phyloP scores from a whole-genome alignment of 2,113 vertebrate genomes.

The Phyllopteryx taeniolatus region DNA sequence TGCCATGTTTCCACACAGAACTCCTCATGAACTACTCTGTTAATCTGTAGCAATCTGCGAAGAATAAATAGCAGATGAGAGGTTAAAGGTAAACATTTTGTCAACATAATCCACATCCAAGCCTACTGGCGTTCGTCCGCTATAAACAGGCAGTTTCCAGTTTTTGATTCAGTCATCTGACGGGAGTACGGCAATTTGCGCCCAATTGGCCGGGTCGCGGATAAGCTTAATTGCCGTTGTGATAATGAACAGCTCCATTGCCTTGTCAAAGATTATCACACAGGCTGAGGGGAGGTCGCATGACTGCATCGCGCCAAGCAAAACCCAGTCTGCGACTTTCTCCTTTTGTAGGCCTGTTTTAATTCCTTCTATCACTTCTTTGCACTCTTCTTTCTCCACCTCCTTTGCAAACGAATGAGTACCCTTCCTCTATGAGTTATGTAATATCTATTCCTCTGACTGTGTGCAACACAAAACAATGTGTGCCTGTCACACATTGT shows the following conservation, averaged over 20 bases:
- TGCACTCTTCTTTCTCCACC: slow-evolving; percentile 22
- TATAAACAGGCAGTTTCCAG: slow-evolving; percentile 43
- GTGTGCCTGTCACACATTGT: slow-evolving; percentile 15
- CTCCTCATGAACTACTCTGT: slow-evolving; percentile 17
- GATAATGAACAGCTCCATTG: slow-evolving; percentile 54
- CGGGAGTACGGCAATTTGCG: slow-evolving; percentile 48
- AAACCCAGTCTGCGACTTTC: slow-evolving; percentile 46
- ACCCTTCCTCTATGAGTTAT: slow-evolving; percentile 13
- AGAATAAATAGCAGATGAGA: slow-evolving; percentile 41
- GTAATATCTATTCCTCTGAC: slow-evolving; percentile 11
- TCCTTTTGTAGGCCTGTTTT: slow-evolving; percentile 13
- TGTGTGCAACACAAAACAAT: no score
- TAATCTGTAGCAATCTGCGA: slow-evolving; percentile 26
- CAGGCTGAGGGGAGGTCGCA: slow-evolving; percentile 50
- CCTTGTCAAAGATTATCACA: slow-evolving; percentile 55
- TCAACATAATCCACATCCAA: slow-evolving; percentile 10
- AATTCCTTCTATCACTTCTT: slow-evolving; percentile 27
- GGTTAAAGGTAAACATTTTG: slow-evolving; percentile 44
- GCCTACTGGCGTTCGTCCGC: slow-evolving; percentile 10
- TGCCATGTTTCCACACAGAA: slow-evolving; percentile 19
- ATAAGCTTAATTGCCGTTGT: slow-evolving; percentile 64
- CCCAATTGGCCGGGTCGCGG: slow-evolving; percentile 61
- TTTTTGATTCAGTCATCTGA: slow-evolving; percentile 57
- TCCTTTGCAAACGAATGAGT: slow-evolving; percentile 9
- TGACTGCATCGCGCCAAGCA: slow-evolving; percentile 57